Percentiles rank a stretch among this genome's conserved stretches.
These are phyloP conservation scores for Aphaenogaster rudis DNA, from an alignment of 1,140 invertebrate genomes.

Conservation along the genomic window DNA sequence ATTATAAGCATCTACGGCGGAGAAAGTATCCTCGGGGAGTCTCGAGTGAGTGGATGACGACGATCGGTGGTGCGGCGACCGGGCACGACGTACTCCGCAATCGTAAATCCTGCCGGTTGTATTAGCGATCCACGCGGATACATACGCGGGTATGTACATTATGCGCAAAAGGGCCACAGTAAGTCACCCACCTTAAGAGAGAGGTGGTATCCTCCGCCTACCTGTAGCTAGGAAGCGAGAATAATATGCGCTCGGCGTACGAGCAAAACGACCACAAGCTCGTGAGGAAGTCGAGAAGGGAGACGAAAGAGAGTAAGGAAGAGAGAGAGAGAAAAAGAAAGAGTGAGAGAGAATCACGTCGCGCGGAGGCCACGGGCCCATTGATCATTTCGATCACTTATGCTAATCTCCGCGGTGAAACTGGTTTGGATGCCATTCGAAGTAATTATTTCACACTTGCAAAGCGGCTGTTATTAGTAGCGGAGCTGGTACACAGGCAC, in stretches of 20 bases:
- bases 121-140: slow-evolving; percentile 43
- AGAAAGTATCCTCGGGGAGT: slow-evolving; percentile 43
- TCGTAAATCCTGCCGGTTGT: slow-evolving; percentile 69
- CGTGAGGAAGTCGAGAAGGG: not conserved
- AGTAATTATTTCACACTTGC: slow-evolving; percentile 85
- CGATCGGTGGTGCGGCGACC: slow-evolving; percentile 49
- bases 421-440: slow-evolving; percentile 81
- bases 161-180: slow-evolving; percentile 56
- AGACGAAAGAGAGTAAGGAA: slow-evolving; percentile 14
- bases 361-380: slow-evolving; percentile 72
- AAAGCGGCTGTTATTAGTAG: slow-evolving; percentile 82
- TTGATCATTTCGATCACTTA: slow-evolving; percentile 85
- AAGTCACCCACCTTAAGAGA: slow-evolving; percentile 64
- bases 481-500: slow-evolving; percentile 2
- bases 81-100: slow-evolving; percentile 42
- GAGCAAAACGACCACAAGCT: slow-evolving; percentile 41
- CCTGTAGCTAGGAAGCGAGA: slow-evolving; percentile 52
- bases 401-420: slow-evolving; percentile 80
- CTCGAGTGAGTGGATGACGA: slow-evolving; percentile 38
- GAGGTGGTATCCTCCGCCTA: slow-evolving; percentile 4
- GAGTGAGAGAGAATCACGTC: slow-evolving; percentile 71
- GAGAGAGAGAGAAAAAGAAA: slow-evolving; percentile 40
- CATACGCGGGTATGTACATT: slow-evolving; percentile 58
- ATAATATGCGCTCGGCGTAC: slow-evolving; percentile 41
- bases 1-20: slow-evolving; percentile 39